Conservation (phyloP, 2,113 vertebrate genomes). For the Chaenogobius annularis region DNA sequence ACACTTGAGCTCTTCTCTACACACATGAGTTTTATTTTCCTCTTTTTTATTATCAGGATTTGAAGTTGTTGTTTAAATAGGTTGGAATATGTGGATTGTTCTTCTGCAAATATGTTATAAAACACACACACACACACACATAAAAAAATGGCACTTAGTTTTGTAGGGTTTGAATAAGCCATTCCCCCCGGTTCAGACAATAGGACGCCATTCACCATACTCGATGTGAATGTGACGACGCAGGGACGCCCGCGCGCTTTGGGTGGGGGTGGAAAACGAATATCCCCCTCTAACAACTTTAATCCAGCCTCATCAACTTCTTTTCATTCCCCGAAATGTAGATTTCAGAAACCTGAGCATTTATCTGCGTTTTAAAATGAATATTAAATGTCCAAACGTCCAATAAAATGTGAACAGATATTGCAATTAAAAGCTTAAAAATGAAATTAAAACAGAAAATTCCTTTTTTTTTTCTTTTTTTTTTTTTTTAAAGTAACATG, state of each 20-base stretch:
- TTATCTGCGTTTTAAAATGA: too few species aligned
- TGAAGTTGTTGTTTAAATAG: conserved; percentile 73
- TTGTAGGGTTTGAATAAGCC: conserved; percentile 65
- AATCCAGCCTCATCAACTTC: too few species aligned
- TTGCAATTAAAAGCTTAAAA: not conserved
- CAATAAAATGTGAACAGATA: too few species aligned
- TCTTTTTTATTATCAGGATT: conserved; percentile 66
- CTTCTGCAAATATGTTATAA: conserved; percentile 52
- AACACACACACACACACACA: conserved; percentile 3
- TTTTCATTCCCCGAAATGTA: too few species aligned
- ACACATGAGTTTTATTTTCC: conserved; percentile 69
- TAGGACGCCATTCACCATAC: conserved; percentile 64
- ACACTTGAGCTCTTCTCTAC: conserved; percentile 77
- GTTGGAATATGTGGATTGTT: conserved; percentile 62
- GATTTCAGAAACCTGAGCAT: too few species aligned
- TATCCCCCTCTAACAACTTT: not conserved
- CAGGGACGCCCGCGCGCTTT: not conserved
- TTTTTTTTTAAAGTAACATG: not conserved
- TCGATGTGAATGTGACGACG: conserved; percentile 62
- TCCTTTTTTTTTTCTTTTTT: too few species aligned
- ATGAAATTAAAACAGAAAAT: not conserved
- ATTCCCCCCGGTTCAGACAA: conserved; percentile 52
- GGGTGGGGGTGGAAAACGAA: too few species aligned
- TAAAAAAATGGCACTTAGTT: conserved; percentile 50
- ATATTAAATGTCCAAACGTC: too few species aligned